Percentiles rank a stretch among this genome's conserved stretches.
phyloP scores from a whole-genome alignment of 2,113 vertebrate genomes.

The Miniopterus natalensis region DNA sequence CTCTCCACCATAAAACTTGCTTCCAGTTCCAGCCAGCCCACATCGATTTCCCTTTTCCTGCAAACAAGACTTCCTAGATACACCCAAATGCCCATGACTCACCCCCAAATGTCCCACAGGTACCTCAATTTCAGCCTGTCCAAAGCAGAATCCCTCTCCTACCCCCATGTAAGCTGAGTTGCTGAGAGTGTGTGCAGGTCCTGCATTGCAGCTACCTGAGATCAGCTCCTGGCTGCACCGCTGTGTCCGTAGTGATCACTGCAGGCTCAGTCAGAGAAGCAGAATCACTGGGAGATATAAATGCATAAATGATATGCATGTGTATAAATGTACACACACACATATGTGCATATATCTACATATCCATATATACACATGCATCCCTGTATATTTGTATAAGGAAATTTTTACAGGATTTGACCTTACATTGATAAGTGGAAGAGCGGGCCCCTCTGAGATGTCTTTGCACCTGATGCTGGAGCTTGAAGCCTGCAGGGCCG shows the following conservation, averaged over 20 bases:
- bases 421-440: not conserved
- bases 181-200: not conserved
- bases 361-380: not conserved
- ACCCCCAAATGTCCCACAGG: not conserved
- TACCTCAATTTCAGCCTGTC: not conserved
- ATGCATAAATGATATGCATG: not conserved
- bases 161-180: not conserved
- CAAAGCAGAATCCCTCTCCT: not conserved
- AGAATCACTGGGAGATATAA: not conserved
- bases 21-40: constrained; percentile 20
- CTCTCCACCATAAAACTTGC: constrained; percentile 28
- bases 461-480: not conserved
- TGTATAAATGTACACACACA: not conserved
- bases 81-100: not conserved
- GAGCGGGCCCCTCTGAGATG: not conserved
- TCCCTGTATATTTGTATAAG: not conserved
- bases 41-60: not conserved
- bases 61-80: not conserved
- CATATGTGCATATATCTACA: not conserved
- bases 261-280: not conserved
- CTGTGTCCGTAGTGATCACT: not conserved
- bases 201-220: not conserved
- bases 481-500: not conserved
- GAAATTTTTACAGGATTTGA: not conserved
- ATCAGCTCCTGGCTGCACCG: not conserved